Evolutionary conservation across 2,888 invertebrate genomes (phyloP).

Genomic region (Sthenelais limicola): DNA sequence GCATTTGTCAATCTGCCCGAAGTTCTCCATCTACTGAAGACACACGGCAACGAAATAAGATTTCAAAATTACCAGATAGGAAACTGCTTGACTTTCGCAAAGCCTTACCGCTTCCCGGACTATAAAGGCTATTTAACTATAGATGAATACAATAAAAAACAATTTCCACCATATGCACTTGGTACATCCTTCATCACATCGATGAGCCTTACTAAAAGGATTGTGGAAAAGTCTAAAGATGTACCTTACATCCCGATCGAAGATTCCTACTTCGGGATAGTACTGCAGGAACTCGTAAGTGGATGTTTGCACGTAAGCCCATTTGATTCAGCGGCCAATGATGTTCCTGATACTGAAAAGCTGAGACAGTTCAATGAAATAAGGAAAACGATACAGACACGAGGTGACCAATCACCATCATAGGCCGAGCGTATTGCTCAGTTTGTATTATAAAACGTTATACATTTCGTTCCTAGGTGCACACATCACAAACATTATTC

Average conservation of each 20-base stretch:
- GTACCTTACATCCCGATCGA: conserved; percentile 10
- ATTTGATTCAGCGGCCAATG: too few relatives aligned
- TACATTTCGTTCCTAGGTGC: too few relatives aligned
- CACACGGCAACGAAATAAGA: background rate
- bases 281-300: background rate
- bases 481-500: too few relatives aligned
- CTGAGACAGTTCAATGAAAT: too few relatives aligned
- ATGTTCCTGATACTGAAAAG: too few relatives aligned
- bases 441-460: too few relatives aligned
- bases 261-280: conserved; percentile 22
- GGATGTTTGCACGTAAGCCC: conserved; percentile 19
- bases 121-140: background rate
- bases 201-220: background rate
- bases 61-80: too few relatives aligned
- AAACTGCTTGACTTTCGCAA: too few relatives aligned
- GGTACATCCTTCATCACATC: conserved; percentile 4
- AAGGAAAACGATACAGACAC: too few relatives aligned
- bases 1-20: background rate
- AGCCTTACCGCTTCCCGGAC: background rate
- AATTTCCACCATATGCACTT: conserved; percentile 16
- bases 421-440: too few relatives aligned
- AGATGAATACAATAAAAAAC: background rate
- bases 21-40: background rate
- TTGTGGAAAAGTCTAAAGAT: conserved; percentile 4
- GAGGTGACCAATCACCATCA: too few relatives aligned